Evolutionary conservation across 2,113 vertebrate species (phyloP).

Genomic region (Chamaea fasciata): DNA sequence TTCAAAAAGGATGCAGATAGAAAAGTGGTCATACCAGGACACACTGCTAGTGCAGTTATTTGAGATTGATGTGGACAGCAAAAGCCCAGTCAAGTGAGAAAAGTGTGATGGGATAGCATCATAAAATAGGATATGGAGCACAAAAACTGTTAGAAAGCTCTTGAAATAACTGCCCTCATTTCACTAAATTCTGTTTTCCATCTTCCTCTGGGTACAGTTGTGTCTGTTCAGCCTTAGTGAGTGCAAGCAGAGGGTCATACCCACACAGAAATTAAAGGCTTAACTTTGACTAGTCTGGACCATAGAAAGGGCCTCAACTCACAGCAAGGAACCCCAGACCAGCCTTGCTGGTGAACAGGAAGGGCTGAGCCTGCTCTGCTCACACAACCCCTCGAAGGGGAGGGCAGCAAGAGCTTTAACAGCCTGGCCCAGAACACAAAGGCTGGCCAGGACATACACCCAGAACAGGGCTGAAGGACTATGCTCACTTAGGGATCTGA

Average conservation of each 20-base stretch:
- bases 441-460: fast-evolving
- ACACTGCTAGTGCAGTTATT: neutral
- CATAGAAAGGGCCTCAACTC: neutral
- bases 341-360: neutral
- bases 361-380: neutral
- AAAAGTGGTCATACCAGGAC: neutral
- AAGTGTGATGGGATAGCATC: neutral
- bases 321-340: no score
- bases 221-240: neutral
- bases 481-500: fast-evolving
- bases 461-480: neutral
- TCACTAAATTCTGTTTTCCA: neutral
- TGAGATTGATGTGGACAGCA: neutral
- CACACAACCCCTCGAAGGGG: neutral
- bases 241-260: neutral
- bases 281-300: neutral
- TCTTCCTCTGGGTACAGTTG: neutral
- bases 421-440: neutral
- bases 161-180: conserved; percentile 55
- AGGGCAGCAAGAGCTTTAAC: neutral
- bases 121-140: conserved; percentile 6
- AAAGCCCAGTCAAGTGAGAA: neutral
- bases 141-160: neutral
- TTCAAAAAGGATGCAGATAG: neutral
- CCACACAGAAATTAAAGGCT: neutral